A percentile compares a stretch with the other conserved stretches of the same genome.
Evolutionary conservation across 37 sponge, comb jelly and placozoan genomes (phyloP).

Genomic region (Corticium candelabrum): DNA sequence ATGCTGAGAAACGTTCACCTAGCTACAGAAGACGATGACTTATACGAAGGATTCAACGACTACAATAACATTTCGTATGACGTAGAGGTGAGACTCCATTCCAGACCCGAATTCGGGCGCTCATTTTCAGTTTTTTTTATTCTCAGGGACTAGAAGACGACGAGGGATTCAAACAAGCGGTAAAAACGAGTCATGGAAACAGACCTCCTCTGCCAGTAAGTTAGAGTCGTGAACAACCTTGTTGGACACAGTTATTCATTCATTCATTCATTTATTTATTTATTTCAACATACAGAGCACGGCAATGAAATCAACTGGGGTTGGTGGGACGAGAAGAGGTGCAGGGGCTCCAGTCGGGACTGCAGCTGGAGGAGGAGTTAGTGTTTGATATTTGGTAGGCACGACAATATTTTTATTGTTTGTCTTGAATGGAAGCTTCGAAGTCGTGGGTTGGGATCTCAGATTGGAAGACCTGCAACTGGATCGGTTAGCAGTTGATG

Average conservation of each 20-base stretch:
- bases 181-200: slow-evolving; percentile 83
- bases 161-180: slow-evolving; percentile 70
- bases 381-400: no score
- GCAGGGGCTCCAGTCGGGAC: background rate
- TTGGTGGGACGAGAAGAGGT: no score
- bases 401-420: no score
- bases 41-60: slow-evolving; percentile 75
- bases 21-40: slow-evolving; percentile 73
- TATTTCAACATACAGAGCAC: no score
- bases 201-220: slow-evolving; percentile 60
- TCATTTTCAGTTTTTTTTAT: no score
- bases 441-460: slow-evolving; percentile 20
- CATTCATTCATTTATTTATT: no score
- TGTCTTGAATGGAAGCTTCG: no score
- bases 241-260: slow-evolving; percentile 3
- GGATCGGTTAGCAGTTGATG: slow-evolving; percentile 18
- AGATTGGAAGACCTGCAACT: slow-evolving; percentile 1
- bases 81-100: slow-evolving; percentile 34
- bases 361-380: no score
- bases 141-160: slow-evolving; percentile 78
- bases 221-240: background rate
- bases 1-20: slow-evolving; percentile 58
- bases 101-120: no score
- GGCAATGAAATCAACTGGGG: no score
- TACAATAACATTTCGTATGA: slow-evolving; percentile 19